phyloP scores from a whole-genome alignment of 2,113 vertebrate genomes.

The Sprattus sprattus region DNA sequence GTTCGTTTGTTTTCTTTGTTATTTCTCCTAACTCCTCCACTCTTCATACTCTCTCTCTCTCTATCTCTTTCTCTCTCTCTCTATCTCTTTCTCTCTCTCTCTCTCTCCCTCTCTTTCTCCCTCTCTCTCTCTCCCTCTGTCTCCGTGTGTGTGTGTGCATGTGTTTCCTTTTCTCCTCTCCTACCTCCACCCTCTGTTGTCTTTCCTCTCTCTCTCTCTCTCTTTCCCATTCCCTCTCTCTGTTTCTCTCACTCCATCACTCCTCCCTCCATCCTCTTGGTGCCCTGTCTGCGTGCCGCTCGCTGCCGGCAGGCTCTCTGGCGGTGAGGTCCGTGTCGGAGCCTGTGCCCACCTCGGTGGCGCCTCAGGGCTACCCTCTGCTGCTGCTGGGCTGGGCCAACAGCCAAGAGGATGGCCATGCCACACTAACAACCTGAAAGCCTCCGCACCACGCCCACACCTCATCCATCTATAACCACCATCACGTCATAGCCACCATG shows the following conservation, averaged over 20 bases:
- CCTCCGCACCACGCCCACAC: slow-evolving; percentile 19
- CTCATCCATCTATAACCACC: not conserved
- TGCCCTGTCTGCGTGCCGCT: slow-evolving; percentile 26
- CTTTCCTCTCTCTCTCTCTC: slow-evolving; percentile 29
- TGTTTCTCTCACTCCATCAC: slow-evolving; percentile 27
- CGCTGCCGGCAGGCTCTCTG: slow-evolving; percentile 38
- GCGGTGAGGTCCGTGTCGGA: slow-evolving; percentile 55
- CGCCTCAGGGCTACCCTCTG: slow-evolving; percentile 57
- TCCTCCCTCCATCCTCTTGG: slow-evolving; percentile 27
- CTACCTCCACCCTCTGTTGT: slow-evolving; percentile 9
- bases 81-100: slow-evolving; percentile 30
- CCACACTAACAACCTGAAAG: slow-evolving; percentile 50
- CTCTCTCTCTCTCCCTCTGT: not conserved
- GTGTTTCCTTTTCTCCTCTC: slow-evolving; percentile 27
- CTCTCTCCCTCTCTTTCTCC: slow-evolving; percentile 20
- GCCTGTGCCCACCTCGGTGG: slow-evolving; percentile 37
- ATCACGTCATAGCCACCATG: not conserved
- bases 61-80: slow-evolving; percentile 27
- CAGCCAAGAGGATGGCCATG: slow-evolving; percentile 55
- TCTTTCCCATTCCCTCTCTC: slow-evolving; percentile 35
- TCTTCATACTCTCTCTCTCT: not conserved
- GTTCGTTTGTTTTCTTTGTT: slow-evolving; percentile 58
- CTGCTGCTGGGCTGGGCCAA: slow-evolving; percentile 61
- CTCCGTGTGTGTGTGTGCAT: slow-evolving; percentile 6
- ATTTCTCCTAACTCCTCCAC: slow-evolving; percentile 42